These are phyloP conservation scores for Epizoanthus scotinus DNA, from an alignment of 92 coral and sea anemone species.

Conservation along the genomic window DNA sequence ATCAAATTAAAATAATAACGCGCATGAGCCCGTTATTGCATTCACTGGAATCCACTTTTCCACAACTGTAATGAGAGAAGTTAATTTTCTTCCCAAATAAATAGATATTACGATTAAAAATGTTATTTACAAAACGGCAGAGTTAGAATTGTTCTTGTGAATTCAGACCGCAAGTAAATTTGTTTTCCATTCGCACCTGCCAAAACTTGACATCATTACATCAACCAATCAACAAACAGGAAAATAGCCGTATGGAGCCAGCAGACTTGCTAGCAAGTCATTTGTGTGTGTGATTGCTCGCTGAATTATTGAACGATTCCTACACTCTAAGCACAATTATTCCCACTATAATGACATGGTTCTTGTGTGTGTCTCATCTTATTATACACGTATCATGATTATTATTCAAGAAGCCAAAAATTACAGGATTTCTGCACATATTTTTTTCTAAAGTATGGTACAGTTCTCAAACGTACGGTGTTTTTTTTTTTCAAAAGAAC, in stretches of 20 bases:
- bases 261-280: too few species aligned
- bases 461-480: too few species aligned
- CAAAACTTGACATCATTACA: not conserved
- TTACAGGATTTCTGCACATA: too few species aligned
- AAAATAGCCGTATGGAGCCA: not conserved
- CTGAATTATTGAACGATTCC: too few species aligned
- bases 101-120: not conserved
- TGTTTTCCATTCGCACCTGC: constrained; percentile 21
- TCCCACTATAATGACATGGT: too few species aligned
- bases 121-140: constrained; percentile 1
- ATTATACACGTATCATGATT: too few species aligned
- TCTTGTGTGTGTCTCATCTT: too few species aligned
- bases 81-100: not conserved
- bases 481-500: too few species aligned
- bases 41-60: not conserved
- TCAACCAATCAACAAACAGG: constrained; percentile 8
- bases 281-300: too few species aligned
- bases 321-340: too few species aligned
- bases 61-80: not conserved
- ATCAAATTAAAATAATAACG: not conserved
- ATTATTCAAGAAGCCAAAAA: too few species aligned
- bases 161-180: constrained; percentile 22
- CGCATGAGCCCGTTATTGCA: not conserved
- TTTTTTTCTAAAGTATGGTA: too few species aligned
- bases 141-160: not conserved